Base-by-base conservation (phyloP, 2,797 vertebrate species). In the Pangasius sanitwongsei region DNA sequence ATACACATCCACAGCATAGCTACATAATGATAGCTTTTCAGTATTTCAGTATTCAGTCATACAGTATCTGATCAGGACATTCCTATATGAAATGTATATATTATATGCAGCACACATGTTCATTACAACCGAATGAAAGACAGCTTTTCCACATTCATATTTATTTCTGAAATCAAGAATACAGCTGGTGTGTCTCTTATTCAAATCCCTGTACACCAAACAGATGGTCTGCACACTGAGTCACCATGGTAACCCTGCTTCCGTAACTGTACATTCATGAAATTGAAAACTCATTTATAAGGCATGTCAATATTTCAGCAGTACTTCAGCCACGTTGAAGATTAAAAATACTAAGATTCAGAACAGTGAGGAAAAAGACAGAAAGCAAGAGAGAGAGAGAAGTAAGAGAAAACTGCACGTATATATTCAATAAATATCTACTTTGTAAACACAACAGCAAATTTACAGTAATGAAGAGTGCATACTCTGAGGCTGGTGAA, bases 161-260 rank as follows among this genome's bases (percentile, higher is more conserved):
- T 96, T 96, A 96, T 96, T 96, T 94, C 94, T 92, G 92, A 95
- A 95, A 95, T 92, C 90, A 90, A 94, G 94, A 93, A 94, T 94
- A 95, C 95, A 96, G 94, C 94, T 95, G 96, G 95, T 96, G 94
- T 93, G 92, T 89, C 91, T 93, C 87, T 89, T 92, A 87, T 94
- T 70, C 61, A 65, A 83, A 88, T 86, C 88, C 86, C 93, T 94
- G 90, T 95, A 94, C 95, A 95, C 93, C 93, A 89, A 93, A 92
- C 75, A 86, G 87, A 69, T 50, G 44, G 90, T 92, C 89, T 93
- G 89, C 91, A 92, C 91, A 89, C 91, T 87, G 90, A 87, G 89
- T 92, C 92, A 91, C 94, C 92, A 94, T 93, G 91, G 93, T 92
- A 95, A 94, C 94, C 92, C 72, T n/a, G 88, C 92, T 91, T 90